These are phyloP conservation scores for Anolis carolinensis DNA, from an alignment of 2,113 vertebrate species.

Conservation along the genomic window DNA sequence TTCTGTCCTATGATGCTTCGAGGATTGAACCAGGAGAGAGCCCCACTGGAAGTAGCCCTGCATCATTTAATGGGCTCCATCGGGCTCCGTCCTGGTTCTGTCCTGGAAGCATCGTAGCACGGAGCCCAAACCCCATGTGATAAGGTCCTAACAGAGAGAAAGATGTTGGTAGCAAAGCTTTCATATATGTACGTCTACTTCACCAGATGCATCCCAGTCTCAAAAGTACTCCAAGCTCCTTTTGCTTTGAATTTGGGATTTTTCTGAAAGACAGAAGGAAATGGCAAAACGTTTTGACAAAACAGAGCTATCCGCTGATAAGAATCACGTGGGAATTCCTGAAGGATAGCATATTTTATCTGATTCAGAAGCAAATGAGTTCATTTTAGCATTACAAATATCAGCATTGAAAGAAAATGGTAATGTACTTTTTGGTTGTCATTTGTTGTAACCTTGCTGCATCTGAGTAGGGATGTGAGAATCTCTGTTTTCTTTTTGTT, in stretches of 20 bases:
- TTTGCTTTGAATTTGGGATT: not conserved
- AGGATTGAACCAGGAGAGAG: no score
- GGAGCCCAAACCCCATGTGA: no score
- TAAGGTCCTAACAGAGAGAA: no score
- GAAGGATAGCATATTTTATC: not conserved
- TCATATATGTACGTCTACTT: no score
- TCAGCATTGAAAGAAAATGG: not conserved
- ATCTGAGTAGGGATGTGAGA: not conserved
- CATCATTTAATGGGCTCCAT: no score
- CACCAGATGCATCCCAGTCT: no score
- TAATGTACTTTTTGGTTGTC: not conserved
- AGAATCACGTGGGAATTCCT: not conserved
- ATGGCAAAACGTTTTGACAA: not conserved
- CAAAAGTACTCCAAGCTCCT: not conserved
- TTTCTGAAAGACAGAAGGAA: conserved; percentile 9
- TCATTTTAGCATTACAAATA: not conserved
- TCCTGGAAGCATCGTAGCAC: no score
- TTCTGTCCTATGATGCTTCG: no score
- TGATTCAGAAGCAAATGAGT: not conserved
- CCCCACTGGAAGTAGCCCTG: no score
- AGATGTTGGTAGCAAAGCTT: no score
- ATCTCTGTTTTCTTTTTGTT: no score
- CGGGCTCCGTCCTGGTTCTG: no score
- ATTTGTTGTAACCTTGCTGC: not conserved
- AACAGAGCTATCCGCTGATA: not conserved